Conservation (phyloP, 2,888 invertebrate species). For the Acronicta aceris region DNA sequence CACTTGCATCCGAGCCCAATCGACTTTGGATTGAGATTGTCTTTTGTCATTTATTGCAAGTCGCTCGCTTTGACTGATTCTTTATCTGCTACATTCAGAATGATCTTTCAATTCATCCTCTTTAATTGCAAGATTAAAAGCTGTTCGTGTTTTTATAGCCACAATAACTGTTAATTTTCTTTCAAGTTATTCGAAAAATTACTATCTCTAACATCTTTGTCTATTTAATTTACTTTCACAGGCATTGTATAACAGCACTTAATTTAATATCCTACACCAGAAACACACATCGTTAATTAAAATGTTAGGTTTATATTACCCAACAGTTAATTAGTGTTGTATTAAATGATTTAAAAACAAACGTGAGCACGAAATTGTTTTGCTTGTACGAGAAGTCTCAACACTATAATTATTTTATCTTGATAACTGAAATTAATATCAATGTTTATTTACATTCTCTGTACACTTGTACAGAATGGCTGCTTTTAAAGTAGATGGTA, state of each 20-base stretch:
- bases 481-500: too few species aligned
- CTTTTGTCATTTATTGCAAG: constrained; percentile 50
- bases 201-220: constrained; percentile 9
- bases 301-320: too few species aligned
- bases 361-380: too few species aligned
- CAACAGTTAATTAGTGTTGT: too few species aligned
- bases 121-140: constrained; percentile 36
- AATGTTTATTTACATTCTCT: too few species aligned
- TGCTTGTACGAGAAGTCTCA: too few species aligned
- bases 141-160: constrained; percentile 25
- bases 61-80: constrained; percentile 44
- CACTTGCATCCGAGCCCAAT: constrained; percentile 49
- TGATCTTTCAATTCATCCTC: constrained; percentile 43
- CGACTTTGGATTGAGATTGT: constrained; percentile 50
- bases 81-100: constrained; percentile 34
- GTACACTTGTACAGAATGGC: too few species aligned
- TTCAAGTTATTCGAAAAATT: constrained; percentile 11
- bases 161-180: constrained; percentile 14
- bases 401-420: too few species aligned
- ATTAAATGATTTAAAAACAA: too few species aligned
- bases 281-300: too few species aligned
- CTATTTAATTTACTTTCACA: constrained; percentile 5
- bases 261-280: too few species aligned
- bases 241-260: neutral
- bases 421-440: too few species aligned